Evolutionary conservation across 2,888 invertebrate species (phyloP), one percentile per base, ranked within the genome.

Genomic region (Eubasilissa splendida): DNA sequence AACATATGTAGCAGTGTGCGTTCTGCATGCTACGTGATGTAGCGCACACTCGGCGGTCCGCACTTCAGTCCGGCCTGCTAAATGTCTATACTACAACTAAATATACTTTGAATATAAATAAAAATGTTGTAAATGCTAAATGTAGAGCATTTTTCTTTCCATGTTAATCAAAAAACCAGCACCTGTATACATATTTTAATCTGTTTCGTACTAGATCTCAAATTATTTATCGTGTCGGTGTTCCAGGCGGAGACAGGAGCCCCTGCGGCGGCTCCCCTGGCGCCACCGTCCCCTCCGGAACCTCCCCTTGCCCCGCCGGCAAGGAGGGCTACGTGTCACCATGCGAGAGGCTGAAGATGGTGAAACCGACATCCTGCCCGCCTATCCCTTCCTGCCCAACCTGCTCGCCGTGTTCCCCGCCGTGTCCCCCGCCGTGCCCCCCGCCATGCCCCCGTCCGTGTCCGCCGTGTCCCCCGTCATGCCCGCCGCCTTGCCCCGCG

Each of bases 371-470:
- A 58, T 10, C 58, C n/a, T 58, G 58, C 58, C 58, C 58, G 58
- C n/a, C 58, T 58, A 8, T 11, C 58, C 58, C 58, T n/a, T 10
- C 4, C 4, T 58, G 58, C 58, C 58, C 9, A 56, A 56, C 56
- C 2, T 9, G 56, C 56, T 12, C 56, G 12, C 56, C 56, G 12
- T 56, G 56, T 56, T 56, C 10, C 56, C 56, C 56, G 12, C 56
- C 56, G 2, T 56, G 56, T 2, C 56, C 56, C 10, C 9, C 58
- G 65, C 71, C 71, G 33, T 71, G 81, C 70, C 71, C 59, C 77
- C 79, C 87, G 86, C 86, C 85, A 86, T 87, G 87, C 87, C 86
- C 86, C 87, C 87, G 53, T 8, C 71, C 65, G 14, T 22, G 14
- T 22, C 14, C n/a, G 4, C 14, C 12, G 12, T 58, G 58, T 10